These are phyloP conservation scores for Drosophila rufa DNA, from an alignment of 1,140 invertebrate genomes.

Conservation along the genomic window DNA sequence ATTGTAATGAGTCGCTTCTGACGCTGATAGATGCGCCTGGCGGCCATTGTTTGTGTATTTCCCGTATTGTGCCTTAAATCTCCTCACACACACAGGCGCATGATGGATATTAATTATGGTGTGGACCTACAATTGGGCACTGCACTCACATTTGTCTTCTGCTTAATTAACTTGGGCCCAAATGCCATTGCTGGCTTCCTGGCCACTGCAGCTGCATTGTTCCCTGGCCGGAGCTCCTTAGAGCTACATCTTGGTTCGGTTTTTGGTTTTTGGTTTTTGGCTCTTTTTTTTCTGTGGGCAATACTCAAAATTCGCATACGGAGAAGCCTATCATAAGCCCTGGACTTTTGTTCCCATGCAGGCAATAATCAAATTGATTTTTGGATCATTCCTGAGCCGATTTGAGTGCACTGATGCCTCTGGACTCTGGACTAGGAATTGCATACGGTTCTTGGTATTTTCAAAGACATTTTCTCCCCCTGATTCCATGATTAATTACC, in stretches of 20 bases:
- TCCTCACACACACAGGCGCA: neutral
- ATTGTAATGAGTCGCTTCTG: conserved; percentile 15
- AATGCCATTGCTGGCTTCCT: conserved; percentile 2
- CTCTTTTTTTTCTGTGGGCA: no score
- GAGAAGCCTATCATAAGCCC: neutral
- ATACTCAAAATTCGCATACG: neutral
- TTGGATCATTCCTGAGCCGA: neutral
- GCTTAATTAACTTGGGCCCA: conserved; percentile 20
- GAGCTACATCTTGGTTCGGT: neutral
- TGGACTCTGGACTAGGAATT: neutral
- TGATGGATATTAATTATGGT: conserved; percentile 36
- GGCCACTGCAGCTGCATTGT: neutral
- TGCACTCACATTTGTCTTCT: conserved; percentile 28
- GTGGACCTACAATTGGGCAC: conserved; percentile 1
- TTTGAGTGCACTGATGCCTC: neutral
- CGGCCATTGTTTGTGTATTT: conserved; percentile 3
- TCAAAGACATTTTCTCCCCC: neutral
- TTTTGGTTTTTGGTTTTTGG: neutral
- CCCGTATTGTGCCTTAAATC: conserved; percentile 9
- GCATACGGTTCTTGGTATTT: neutral
- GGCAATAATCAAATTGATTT: neutral
- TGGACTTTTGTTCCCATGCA: neutral
- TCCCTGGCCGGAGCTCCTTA: neutral
- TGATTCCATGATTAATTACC: conserved; percentile 4
- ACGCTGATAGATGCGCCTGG: conserved; percentile 19